Base-by-base conservation (phyloP, 2,113 vertebrate species). In the Sterrhoptilus dennistouni region DNA sequence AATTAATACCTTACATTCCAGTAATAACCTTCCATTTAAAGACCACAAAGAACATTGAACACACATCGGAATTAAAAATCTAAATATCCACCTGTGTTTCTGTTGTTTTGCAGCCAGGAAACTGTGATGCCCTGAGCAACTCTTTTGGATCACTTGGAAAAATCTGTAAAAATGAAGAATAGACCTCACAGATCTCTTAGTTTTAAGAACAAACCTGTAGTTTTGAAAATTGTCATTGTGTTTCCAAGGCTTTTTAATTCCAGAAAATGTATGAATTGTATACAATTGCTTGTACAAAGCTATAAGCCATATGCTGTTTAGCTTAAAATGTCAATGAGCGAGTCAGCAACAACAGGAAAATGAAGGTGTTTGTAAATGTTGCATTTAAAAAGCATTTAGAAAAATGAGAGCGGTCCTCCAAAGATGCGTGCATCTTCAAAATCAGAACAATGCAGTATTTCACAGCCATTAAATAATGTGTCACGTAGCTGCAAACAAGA, bases 271-370 rank as follows among this genome's bases (percentile, higher is more conserved):
- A 94, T 77, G 68, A 91, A 92, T 86, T 87, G 80, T 84, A 82
- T 88, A 91, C 71, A 68, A 95, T 93, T 93, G 54, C 83, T 85
- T 87, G 89, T 94, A 68, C 65, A 90, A 92, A 95, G 74, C 91
- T 93, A 92, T 94, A 94, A 94, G 81, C 93, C 94, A 91, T 95
- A 97, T 94, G 95, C 94, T 95, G 86, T 93, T 96, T 94, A 95
- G 50, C 89, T 96, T 92, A 95, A 94, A 96, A 96, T 95, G 79
- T 92, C 93, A 95, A 96, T 96, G 80, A 96, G 72, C 20, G 0
- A 95, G 83, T 92, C 91, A 95, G 91, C 75, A 95, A 83, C 92
- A 92, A 94, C 80, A 92, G 79, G 93, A 95, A 95, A 96, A 95
- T 95, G 85, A 96, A 93, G 79, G 94, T 95, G 90, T 96, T 93